These are phyloP conservation scores for Eumeta japonica DNA, from an alignment of 1,140 invertebrate species.

Conservation along the genomic window DNA sequence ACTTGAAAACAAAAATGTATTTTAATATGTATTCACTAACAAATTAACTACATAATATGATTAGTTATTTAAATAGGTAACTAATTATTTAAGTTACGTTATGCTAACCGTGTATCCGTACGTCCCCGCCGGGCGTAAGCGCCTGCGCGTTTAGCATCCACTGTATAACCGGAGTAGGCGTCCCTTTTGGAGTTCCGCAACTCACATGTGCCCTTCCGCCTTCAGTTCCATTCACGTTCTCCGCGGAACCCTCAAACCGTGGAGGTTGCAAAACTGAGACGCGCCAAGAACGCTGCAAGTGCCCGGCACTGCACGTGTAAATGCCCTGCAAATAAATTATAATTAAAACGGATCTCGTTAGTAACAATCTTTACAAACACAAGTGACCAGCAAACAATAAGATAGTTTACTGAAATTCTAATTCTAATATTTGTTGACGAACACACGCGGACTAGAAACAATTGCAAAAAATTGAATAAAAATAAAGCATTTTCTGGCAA, in stretches of 20 bases:
- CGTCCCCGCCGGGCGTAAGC: slow-evolving; percentile 57
- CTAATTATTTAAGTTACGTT: not conserved
- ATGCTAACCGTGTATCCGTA: no score
- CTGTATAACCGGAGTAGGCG: slow-evolving; percentile 69
- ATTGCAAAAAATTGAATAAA: no score
- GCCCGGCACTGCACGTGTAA: slow-evolving; percentile 40
- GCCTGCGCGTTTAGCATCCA: slow-evolving; percentile 85
- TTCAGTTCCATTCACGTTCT: slow-evolving; percentile 35
- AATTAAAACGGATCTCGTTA: not conserved
- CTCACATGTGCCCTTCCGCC: slow-evolving; percentile 39
- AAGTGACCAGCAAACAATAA: no score
- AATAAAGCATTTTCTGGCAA: no score
- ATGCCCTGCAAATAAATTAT: slow-evolving; percentile 30
- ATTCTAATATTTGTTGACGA: no score
- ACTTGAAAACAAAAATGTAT: not conserved
- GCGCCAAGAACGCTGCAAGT: slow-evolving; percentile 38
- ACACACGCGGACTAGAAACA: no score
- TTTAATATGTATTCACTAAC: not conserved
- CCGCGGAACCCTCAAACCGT: slow-evolving; percentile 42
- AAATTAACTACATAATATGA: not conserved
- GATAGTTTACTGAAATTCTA: no score
- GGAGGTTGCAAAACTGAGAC: slow-evolving; percentile 32
- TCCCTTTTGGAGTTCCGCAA: slow-evolving; percentile 61
- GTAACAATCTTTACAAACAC: not conserved
- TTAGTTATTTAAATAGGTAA: not conserved